Evolutionary conservation across 2,888 invertebrate genomes (phyloP).

Genomic region (Panorpa germanica): DNA sequence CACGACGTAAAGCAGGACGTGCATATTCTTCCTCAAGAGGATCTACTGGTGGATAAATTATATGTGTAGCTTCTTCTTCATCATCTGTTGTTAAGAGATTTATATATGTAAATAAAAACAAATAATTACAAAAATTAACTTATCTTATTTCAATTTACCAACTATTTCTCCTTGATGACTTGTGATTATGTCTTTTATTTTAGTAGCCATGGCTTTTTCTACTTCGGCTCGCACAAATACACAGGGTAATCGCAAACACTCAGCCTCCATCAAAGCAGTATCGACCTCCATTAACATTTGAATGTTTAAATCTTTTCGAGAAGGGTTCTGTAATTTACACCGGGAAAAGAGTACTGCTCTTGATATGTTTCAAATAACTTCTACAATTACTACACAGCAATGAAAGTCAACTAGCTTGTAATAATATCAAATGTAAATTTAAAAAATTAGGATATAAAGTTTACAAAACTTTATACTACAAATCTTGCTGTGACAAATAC

Average conservation of each 20-base stretch:
- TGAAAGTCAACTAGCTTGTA: no score
- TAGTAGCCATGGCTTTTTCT: constrained; percentile 58
- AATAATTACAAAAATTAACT: constrained; percentile 3
- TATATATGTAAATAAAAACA: constrained; percentile 2
- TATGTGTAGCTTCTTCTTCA: constrained; percentile 82
- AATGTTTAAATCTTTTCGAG: constrained; percentile 76
- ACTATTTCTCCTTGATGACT: constrained; percentile 66
- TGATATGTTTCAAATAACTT: no score
- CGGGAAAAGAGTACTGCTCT: no score
- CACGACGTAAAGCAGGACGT: constrained; percentile 66
- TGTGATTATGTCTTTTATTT: constrained; percentile 75
- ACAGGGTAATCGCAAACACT: constrained; percentile 58
- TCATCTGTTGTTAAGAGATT: constrained; percentile 40
- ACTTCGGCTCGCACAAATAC: constrained; percentile 72
- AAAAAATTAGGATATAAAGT: no score
- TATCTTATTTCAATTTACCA: constrained; percentile 22
- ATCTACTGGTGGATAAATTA: constrained; percentile 71
- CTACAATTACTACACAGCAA: no score
- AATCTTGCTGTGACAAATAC: no score
- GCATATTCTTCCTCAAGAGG: constrained; percentile 82
- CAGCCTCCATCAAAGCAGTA: constrained; percentile 62
- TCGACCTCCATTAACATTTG: constrained; percentile 88
- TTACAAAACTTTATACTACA: no score
- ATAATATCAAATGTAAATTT: no score
- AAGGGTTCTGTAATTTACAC: constrained; percentile 51